A percentile compares a stretch with the other conserved stretches of the same genome.
phyloP scores from a whole-genome alignment of 2,797 vertebrate species.

The Chrysocyon brachyurus region DNA sequence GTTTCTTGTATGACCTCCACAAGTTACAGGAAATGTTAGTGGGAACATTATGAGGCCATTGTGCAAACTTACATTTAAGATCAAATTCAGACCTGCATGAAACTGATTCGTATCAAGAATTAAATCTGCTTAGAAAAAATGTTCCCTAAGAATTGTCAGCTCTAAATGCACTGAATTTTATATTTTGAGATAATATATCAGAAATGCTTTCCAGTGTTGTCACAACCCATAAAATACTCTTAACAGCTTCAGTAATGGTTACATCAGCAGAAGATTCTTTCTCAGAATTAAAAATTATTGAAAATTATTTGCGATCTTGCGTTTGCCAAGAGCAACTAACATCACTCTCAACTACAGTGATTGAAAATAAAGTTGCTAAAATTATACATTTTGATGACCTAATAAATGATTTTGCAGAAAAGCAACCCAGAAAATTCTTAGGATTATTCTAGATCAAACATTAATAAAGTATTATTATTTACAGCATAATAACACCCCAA shows the following conservation, averaged over 20 bases:
- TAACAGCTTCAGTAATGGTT: neutral
- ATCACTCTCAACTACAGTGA: constrained; percentile 6
- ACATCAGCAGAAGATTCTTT: neutral
- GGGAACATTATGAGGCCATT: neutral
- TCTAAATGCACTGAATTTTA: constrained; percentile 4
- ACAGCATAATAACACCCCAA: neutral
- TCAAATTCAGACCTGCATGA: neutral
- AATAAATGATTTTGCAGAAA: constrained; percentile 45
- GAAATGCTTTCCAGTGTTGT: neutral
- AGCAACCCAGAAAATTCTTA: neutral
- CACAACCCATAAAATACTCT: neutral
- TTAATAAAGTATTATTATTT: neutral
- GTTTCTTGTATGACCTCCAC: constrained; percentile 16
- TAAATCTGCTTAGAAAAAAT: constrained; percentile 7
- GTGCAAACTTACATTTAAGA: constrained; percentile 6
- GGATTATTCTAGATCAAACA: constrained; percentile 8
- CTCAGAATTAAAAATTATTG: constrained; percentile 24
- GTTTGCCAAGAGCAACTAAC: constrained; percentile 41
- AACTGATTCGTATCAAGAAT: constrained; percentile 42
- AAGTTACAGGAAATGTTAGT: constrained; percentile 8
- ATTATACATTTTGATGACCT: constrained; percentile 11
- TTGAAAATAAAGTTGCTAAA: constrained; percentile 56
- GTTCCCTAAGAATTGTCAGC: neutral
- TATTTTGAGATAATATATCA: constrained; percentile 50
- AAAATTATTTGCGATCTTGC: constrained; percentile 10